These are phyloP conservation scores for Drosophila nigricruria DNA, from an alignment of 2,888 invertebrate genomes.

Conservation along the genomic window DNA sequence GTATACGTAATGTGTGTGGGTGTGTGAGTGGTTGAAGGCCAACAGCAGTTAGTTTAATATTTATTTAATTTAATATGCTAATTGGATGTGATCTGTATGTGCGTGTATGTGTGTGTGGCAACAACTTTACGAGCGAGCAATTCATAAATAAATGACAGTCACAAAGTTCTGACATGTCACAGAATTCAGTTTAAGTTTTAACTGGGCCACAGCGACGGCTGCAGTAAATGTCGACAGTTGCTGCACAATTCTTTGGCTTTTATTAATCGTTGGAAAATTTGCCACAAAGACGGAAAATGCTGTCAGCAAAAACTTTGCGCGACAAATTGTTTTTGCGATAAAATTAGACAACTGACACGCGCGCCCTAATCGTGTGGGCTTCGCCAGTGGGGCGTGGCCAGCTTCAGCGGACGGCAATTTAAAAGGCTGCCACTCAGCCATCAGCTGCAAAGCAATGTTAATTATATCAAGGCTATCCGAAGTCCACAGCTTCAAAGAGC, in stretches of 20 bases:
- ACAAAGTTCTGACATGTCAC: slow-evolving; percentile 75
- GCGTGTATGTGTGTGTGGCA: slow-evolving; percentile 50
- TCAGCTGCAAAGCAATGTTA: slow-evolving; percentile 54
- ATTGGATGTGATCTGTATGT: slow-evolving; percentile 79
- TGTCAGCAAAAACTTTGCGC: slow-evolving; percentile 68
- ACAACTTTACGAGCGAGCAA: slow-evolving; percentile 74
- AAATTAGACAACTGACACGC: slow-evolving; percentile 78
- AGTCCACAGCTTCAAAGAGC: slow-evolving; percentile 28
- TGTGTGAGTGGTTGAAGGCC: slow-evolving; percentile 36
- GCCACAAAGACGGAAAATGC: slow-evolving; percentile 68
- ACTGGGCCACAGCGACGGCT: slow-evolving; percentile 28
- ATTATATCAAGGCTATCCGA: slow-evolving; percentile 55
- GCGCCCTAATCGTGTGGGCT: slow-evolving; percentile 61
- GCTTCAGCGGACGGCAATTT: slow-evolving; percentile 28
- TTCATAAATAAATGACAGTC: slow-evolving; percentile 79
- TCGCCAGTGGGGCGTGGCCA: slow-evolving; percentile 33
- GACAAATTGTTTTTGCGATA: slow-evolving; percentile 82
- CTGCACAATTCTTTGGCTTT: slow-evolving; percentile 57
- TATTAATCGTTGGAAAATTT: slow-evolving; percentile 79
- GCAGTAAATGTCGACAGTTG: slow-evolving; percentile 28
- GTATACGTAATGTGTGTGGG: slow-evolving; percentile 44
- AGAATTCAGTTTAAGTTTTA: slow-evolving; percentile 70
- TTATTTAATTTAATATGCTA: slow-evolving; percentile 84
- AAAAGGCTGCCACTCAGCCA: slow-evolving; percentile 57
- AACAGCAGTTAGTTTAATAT: slow-evolving; percentile 82